A percentile compares a stretch with the other conserved stretches of the same genome.
Conservation (phyloP, 2,113 vertebrate genomes). For the Hypocryptadius cinnamomeus region DNA sequence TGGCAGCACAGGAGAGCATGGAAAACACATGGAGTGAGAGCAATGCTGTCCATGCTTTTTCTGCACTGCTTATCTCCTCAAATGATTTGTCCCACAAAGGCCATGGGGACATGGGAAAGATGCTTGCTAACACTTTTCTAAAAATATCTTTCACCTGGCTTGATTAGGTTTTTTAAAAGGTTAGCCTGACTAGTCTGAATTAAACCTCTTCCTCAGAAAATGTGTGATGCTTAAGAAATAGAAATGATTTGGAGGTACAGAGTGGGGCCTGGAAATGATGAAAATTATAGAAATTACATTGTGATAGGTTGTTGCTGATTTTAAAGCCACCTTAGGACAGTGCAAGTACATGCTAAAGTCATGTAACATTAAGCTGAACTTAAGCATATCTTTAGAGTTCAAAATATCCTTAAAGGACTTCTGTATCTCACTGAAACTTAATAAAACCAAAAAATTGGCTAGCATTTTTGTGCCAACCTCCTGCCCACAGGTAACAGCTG, state of each 20-base stretch:
- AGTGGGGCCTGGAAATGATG: background rate
- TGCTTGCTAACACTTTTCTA: background rate
- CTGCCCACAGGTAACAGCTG: background rate
- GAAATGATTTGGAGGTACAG: background rate
- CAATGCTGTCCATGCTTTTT: background rate
- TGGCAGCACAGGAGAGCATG: fast-evolving
- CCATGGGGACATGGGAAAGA: fast-evolving
- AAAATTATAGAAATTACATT: background rate
- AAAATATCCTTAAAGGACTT: background rate
- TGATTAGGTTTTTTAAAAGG: background rate
- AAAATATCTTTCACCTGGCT: background rate
- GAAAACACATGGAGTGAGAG: background rate
- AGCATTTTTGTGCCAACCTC: background rate
- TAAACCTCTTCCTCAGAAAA: background rate
- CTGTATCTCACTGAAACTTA: background rate
- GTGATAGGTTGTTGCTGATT: background rate
- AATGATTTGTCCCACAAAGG: background rate
- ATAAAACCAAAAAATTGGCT: background rate
- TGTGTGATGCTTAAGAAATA: background rate
- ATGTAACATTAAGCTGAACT: background rate
- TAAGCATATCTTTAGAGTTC: background rate
- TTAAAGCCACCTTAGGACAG: background rate
- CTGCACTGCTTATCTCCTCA: background rate
- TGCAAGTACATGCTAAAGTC: background rate
- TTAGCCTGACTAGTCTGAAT: background rate